Percentiles rank a stretch among this genome's conserved stretches.
These are phyloP conservation scores for Cinara cedri DNA, from an alignment of 2,888 invertebrate species.

Conservation along the genomic window DNA sequence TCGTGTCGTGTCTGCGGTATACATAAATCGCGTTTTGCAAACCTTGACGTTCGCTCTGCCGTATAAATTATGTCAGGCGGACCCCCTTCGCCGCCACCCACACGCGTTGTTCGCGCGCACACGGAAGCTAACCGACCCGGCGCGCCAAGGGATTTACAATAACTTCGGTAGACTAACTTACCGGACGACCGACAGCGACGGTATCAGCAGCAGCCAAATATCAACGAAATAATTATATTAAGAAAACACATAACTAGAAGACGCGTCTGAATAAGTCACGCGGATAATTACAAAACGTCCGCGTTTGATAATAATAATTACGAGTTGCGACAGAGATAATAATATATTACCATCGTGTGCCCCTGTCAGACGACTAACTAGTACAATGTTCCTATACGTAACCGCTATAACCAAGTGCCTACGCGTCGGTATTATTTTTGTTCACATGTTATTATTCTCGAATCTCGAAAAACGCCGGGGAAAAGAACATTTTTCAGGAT, in stretches of 20 bases:
- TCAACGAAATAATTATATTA: neutral
- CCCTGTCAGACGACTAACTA: no score
- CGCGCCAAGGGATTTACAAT: neutral
- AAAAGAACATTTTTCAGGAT: no score
- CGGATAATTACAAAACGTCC: no score
- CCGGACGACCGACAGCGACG: no score
- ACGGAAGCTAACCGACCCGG: neutral
- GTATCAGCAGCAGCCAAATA: neutral
- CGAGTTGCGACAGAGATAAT: no score
- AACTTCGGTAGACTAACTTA: neutral
- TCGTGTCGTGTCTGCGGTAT: neutral
- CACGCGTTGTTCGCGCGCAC: neutral
- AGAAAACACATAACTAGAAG: neutral
- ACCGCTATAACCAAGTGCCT: no score
- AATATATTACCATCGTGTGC: no score
- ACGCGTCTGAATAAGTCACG: neutral
- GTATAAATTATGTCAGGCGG: neutral
- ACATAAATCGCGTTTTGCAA: constrained; percentile 9
- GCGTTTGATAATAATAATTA: no score
- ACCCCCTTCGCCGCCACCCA: neutral
- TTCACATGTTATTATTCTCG: no score
- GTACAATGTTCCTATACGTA: no score
- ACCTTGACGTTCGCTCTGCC: neutral
- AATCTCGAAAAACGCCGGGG: no score
- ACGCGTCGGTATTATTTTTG: no score